Base-by-base conservation (phyloP, 2,888 invertebrate genomes). In the Aplocera efformata region DNA sequence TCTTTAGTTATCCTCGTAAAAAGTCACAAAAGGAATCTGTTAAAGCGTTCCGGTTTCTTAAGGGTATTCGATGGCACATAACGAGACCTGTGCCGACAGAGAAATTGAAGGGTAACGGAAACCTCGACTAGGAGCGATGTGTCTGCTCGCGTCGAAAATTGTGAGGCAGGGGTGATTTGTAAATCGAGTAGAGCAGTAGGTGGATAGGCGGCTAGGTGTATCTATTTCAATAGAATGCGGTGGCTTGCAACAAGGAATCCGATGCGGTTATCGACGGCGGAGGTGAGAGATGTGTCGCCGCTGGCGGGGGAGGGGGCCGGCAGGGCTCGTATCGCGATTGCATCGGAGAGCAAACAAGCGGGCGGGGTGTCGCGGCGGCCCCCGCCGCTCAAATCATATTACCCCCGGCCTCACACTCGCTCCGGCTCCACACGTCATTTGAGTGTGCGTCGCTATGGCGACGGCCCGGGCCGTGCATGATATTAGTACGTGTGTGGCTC, bases 381-480 rank as follows among this genome's bases (percentile, higher is more conserved):
- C 72, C 75, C 73, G 72, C 68, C 72, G 82, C 80, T 84, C 84
- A 86, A 86, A 86, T 86, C 86, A 86, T 88, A 85, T 86, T 85
- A 86, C 86, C 86, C 82, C 84, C 80, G 63, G 71, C 69, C 82
- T 73, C 80, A 79, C 79, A 77, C 83, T 74, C 70, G 66, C 58
- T 54, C 62, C 56, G 65, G 61, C 75, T 79, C 72, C 91, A 91
- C 91, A 90, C 91, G 90, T 91, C 90, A 91, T 91, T 90, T 90
- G 89, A 89, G 90, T 88, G 89, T 89, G 89, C 90, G 91, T 91
- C 90, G 90, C 91, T 88, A 90, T 89, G 90, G 90, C 89, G 89
- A 91, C 91, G 81, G 90, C 90, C 90, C 90, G 90, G 90, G 90
- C 77, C 82, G 77, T 85, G 85, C 86, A 85, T 86, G 80, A 86